A percentile compares a stretch with the other conserved stretches of the same genome.
phyloP scores from a whole-genome alignment of 1,140 invertebrate genomes.

The Calosoma granatense region DNA sequence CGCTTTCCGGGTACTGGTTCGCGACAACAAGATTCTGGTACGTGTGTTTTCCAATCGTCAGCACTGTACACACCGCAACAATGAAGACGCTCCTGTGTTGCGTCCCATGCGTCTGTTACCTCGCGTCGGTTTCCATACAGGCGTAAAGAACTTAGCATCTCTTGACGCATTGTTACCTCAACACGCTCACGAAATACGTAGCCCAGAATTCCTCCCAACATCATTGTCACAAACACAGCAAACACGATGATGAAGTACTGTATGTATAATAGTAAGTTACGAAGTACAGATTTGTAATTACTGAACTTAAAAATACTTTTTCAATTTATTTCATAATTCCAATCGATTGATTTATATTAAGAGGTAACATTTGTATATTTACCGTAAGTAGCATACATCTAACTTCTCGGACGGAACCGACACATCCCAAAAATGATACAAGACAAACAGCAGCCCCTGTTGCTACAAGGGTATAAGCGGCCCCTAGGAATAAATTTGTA shows the following conservation, averaged over 20 bases:
- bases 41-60: conserved; percentile 62
- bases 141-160: conserved; percentile 66
- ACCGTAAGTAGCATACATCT: conserved; percentile 83
- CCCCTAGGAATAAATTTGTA: conserved; percentile 71
- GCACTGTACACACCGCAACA: conserved; percentile 72
- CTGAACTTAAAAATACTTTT: no score
- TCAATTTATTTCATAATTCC: no score
- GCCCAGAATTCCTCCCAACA: conserved; percentile 78
- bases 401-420: conserved; percentile 77
- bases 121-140: conserved; percentile 54
- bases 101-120: conserved; percentile 72
- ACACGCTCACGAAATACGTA: conserved; percentile 80
- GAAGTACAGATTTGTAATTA: conserved; percentile 8
- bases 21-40: conserved; percentile 72
- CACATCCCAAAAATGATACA: conserved; percentile 74
- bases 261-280: conserved; percentile 34
- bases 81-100: conserved; percentile 65
- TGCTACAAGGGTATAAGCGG: conserved; percentile 68
- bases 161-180: conserved; percentile 55
- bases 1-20: conserved; percentile 51
- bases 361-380: no score
- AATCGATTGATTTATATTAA: conserved; percentile 7
- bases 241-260: conserved; percentile 83
- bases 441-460: conserved; percentile 66
- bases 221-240: conserved; percentile 75